Evolutionary conservation across 2,888 invertebrate species (phyloP).

Genomic region (Coleophora flavipennella): DNA sequence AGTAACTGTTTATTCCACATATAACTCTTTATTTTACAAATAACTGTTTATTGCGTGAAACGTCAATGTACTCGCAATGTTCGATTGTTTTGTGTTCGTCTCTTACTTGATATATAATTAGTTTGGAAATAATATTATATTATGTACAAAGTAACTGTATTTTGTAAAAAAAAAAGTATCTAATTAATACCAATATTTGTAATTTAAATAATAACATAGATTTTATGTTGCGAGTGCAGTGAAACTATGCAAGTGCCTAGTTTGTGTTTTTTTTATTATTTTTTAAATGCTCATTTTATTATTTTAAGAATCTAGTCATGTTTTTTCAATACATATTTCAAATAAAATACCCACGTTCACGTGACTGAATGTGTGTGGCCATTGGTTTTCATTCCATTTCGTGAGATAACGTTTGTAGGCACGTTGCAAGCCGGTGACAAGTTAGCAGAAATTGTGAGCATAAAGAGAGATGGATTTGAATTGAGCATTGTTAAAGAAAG

Average conservation of each 20-base stretch:
- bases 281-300: conserved; percentile 70
- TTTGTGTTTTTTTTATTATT: conserved; percentile 46
- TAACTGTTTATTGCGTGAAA: no score
- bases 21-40: no score
- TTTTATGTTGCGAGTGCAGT: conserved; percentile 29
- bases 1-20: no score
- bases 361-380: neutral
- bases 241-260: conserved; percentile 14
- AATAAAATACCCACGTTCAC: no score
- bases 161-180: conserved; percentile 1
- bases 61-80: conserved; percentile 45
- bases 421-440: neutral
- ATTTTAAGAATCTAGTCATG: conserved; percentile 71
- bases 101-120: conserved; percentile 17
- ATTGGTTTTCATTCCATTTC: conserved; percentile 21
- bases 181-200: conserved; percentile 27
- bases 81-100: conserved; percentile 17
- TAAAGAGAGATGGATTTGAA: no score
- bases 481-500: no score
- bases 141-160: neutral
- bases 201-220: conserved; percentile 8
- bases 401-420: conserved; percentile 9
- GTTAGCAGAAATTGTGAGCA: neutral
- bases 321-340: conserved; percentile 28
- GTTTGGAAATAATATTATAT: neutral